Conservation (phyloP, 2,888 invertebrate species). For the Zeuzera pyrina region DNA sequence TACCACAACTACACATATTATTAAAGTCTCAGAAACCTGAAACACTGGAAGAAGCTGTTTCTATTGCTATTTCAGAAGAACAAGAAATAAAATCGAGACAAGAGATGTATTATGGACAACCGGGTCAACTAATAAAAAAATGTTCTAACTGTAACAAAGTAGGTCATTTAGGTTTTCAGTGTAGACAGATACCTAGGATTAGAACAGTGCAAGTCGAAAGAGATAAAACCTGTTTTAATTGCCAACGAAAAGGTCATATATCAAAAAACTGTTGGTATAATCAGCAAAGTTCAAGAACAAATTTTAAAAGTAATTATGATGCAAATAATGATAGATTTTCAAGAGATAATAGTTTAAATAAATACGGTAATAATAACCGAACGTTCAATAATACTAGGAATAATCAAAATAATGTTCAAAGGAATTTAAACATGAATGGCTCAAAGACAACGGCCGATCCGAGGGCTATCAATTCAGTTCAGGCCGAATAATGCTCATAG, state of each 20-base stretch:
- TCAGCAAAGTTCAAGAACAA: too few relatives aligned
- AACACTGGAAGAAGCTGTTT: neutral
- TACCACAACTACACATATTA: neutral
- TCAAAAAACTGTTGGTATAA: too few relatives aligned
- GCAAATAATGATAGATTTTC: too few relatives aligned
- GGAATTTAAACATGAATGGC: slow-evolving; percentile 12
- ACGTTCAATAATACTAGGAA: too few relatives aligned
- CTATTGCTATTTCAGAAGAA: slow-evolving; percentile 1
- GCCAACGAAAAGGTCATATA: too few relatives aligned
- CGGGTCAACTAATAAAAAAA: neutral
- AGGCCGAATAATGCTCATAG: slow-evolving; percentile 11
- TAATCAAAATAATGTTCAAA: too few relatives aligned
- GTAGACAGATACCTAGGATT: too few relatives aligned
- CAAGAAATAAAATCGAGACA: slow-evolving; percentile 1
- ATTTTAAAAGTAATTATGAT: too few relatives aligned
- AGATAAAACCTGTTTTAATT: too few relatives aligned
- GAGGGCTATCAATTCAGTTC: slow-evolving; percentile 6
- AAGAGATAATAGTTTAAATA: too few relatives aligned
- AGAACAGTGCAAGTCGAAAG: too few relatives aligned
- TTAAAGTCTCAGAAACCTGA: neutral
- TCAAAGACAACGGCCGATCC: slow-evolving; percentile 10
- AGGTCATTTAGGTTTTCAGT: neutral
- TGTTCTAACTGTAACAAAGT: neutral
- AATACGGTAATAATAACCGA: neutral
- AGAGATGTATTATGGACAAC: neutral